Evolutionary conservation across 37 sponge, comb jelly and placozoan genomes (phyloP).

Genomic region (Ephydatia muelleri): DNA sequence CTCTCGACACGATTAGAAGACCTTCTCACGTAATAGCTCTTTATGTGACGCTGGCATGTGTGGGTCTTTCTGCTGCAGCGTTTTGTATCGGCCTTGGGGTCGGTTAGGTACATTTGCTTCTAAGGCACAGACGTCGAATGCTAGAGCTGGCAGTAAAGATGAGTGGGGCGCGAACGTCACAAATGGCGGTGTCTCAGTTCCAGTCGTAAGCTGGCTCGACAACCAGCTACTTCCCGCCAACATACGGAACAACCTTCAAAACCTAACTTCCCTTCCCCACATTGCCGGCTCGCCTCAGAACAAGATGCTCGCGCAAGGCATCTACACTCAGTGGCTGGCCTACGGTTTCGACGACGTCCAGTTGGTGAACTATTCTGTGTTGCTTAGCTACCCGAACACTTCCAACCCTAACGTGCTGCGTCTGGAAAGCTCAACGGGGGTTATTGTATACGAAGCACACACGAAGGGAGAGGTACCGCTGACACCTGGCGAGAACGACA

Average conservation of each 20-base stretch:
- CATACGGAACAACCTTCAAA: conserved; percentile 51
- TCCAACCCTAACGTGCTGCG: conserved; percentile 50
- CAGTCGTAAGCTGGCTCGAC: conserved; percentile 30
- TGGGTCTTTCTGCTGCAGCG: no score
- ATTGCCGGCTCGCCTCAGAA: conserved; percentile 72
- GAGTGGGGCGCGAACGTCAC: conserved; percentile 57
- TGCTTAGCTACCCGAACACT: conserved; percentile 70
- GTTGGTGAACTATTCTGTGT: conserved; percentile 62
- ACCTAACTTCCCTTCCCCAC: conserved; percentile 70
- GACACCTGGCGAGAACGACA: conserved; percentile 59
- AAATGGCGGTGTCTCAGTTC: conserved; percentile 1
- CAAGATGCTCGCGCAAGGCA: conserved; percentile 47
- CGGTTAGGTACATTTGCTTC: not conserved
- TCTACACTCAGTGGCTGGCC: conserved; percentile 60
- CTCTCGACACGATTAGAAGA: no score
- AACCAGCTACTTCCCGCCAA: conserved; percentile 19
- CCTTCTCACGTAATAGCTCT: no score
- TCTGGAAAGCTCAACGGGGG: conserved; percentile 6
- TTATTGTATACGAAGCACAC: conserved; percentile 37
- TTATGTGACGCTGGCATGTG: no score
- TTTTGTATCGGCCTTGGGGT: no score
- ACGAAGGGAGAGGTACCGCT: conserved; percentile 59
- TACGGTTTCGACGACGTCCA: conserved; percentile 70
- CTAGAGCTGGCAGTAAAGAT: not conserved
- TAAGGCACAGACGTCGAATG: not conserved